Conservation (phyloP, 2,888 invertebrate genomes). For the Stenodema calcarata region DNA sequence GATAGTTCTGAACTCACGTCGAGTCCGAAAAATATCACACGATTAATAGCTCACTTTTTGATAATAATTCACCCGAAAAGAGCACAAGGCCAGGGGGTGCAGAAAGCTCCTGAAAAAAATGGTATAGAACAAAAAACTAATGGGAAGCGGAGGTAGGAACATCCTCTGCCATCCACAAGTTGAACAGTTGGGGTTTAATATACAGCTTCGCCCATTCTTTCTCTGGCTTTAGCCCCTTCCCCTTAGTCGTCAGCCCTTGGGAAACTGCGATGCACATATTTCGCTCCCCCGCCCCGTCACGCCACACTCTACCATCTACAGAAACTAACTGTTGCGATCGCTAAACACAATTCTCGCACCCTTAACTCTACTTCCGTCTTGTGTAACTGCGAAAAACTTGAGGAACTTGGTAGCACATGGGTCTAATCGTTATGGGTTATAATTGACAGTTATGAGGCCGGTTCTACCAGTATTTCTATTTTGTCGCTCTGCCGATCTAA, state of each 20-base stretch:
- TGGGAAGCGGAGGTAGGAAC: background rate
- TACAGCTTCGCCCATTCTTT: background rate
- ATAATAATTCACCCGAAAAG: background rate
- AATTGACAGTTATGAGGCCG: background rate
- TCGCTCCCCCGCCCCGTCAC: background rate
- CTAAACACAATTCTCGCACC: background rate
- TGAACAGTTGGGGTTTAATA: constrained; percentile 12
- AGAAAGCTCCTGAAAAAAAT: background rate
- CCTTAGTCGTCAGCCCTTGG: background rate
- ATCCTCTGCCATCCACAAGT: constrained; percentile 16
- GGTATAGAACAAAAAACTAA: background rate
- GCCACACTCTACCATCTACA: background rate
- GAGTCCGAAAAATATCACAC: background rate
- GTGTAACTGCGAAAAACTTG: background rate
- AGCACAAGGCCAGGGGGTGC: background rate
- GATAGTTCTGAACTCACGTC: background rate
- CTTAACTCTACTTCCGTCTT: background rate
- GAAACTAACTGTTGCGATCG: background rate
- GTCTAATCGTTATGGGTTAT: background rate
- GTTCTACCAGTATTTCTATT: too few relatives aligned
- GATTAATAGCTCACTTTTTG: background rate
- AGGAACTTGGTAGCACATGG: background rate
- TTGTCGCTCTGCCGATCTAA: background rate
- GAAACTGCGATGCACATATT: constrained; percentile 8
- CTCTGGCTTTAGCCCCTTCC: background rate